A percentile compares a stretch with the other conserved stretches of the same genome.
Evolutionary conservation across 1,140 invertebrate species (phyloP).

Genomic region (Drosophila sp.): DNA sequence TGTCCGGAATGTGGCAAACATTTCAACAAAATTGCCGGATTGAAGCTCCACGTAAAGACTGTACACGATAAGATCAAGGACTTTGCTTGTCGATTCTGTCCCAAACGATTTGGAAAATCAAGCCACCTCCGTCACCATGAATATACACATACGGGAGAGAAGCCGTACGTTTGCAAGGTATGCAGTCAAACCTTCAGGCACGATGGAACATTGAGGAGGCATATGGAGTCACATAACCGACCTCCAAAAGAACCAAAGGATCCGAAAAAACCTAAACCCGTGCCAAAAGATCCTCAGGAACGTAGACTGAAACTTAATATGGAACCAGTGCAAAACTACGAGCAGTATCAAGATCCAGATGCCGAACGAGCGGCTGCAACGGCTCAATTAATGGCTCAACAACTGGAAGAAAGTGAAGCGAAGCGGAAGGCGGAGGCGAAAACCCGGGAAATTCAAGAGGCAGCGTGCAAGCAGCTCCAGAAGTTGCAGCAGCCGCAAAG

Average conservation of each 20-base stretch:
- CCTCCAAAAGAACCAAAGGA: slow-evolving; percentile 48
- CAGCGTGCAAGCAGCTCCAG: slow-evolving; percentile 68
- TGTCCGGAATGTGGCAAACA: slow-evolving; percentile 75
- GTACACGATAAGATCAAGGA: slow-evolving; percentile 81
- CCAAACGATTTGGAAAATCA: slow-evolving; percentile 75
- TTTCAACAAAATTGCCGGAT: slow-evolving; percentile 74
- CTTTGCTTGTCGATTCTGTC: slow-evolving; percentile 77
- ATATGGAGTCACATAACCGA: slow-evolving; percentile 73
- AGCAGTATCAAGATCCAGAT: slow-evolving; percentile 64
- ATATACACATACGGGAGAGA: slow-evolving; percentile 85
- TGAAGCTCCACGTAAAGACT: slow-evolving; percentile 76
- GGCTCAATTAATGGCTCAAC: slow-evolving; percentile 64
- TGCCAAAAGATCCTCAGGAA: neutral
- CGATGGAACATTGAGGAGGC: slow-evolving; percentile 67
- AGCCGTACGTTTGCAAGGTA: slow-evolving; percentile 67
- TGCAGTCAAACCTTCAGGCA: slow-evolving; percentile 77
- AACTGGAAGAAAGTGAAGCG: slow-evolving; percentile 65
- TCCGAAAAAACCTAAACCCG: neutral
- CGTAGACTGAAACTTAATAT: slow-evolving; percentile 16
- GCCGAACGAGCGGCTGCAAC: slow-evolving; percentile 67
- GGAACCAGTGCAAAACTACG: slow-evolving; percentile 52
- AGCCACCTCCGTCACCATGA: slow-evolving; percentile 78
- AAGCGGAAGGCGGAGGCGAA: slow-evolving; percentile 72
- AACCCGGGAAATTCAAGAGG: slow-evolving; percentile 64
- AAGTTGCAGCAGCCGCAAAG: slow-evolving; percentile 57